A percentile compares a stretch with the other conserved stretches of the same genome.
phyloP scores from a whole-genome alignment of 2,113 vertebrate species.

The Nyctibius bracteatus region DNA sequence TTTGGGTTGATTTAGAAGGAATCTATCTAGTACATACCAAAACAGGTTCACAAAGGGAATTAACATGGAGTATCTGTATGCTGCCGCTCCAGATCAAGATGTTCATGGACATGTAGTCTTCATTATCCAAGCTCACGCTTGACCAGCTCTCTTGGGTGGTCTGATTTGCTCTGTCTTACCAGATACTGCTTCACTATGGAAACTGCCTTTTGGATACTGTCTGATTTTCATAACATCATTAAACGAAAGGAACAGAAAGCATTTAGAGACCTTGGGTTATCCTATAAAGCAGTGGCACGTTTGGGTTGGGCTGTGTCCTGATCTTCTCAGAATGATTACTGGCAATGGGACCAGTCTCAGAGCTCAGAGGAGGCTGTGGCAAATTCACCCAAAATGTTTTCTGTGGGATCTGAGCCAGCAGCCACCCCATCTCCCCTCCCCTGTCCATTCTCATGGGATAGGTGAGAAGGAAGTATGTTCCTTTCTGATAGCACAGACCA shows the following conservation, averaged over 20 bases:
- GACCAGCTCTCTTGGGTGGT: background rate
- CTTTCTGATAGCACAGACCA: background rate
- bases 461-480: background rate
- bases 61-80: background rate
- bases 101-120: background rate
- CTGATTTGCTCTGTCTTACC: background rate
- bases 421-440: background rate
- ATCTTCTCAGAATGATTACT: background rate
- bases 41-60: background rate
- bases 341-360: background rate
- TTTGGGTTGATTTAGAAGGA: background rate
- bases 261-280: background rate
- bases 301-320: background rate
- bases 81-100: background rate
- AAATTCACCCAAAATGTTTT: background rate
- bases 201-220: background rate
- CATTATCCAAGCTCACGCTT: fast-evolving
- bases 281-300: background rate
- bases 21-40: background rate
- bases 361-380: background rate
- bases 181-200: background rate
- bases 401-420: background rate
- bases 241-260: background rate
- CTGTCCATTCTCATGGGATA: background rate
- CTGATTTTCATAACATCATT: background rate